Percentiles rank a stretch among this genome's conserved stretches.
These are phyloP conservation scores for Melanogrammus aeglefinus DNA, from an alignment of 2,797 vertebrate genomes.

Conservation along the genomic window DNA sequence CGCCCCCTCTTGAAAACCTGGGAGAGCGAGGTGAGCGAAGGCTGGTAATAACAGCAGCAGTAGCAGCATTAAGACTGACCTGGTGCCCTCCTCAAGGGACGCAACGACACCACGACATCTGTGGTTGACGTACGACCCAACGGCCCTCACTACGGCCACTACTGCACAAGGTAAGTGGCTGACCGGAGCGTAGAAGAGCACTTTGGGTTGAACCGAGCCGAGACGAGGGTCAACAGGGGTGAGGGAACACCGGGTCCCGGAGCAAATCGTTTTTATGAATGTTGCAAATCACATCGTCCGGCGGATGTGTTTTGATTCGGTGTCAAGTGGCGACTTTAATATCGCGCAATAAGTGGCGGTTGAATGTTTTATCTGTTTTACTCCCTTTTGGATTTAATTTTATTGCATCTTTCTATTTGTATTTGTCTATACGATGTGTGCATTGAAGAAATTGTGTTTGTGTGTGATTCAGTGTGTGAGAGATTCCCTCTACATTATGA, in stretches of 20 bases:
- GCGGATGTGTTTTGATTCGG: neutral
- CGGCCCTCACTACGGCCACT: neutral
- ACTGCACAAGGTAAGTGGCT: neutral
- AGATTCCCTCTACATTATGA: conserved; percentile 24
- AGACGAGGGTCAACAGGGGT: neutral
- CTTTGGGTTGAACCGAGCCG: neutral
- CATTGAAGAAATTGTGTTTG: neutral
- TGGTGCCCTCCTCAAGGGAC: neutral
- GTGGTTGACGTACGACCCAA: neutral
- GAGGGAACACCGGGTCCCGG: neutral
- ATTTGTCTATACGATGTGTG: neutral
- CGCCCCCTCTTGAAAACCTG: no score
- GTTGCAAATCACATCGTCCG: neutral
- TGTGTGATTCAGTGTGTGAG: neutral
- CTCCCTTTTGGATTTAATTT: neutral
- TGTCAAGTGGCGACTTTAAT: neutral
- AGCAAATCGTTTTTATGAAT: neutral
- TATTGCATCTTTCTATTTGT: neutral
- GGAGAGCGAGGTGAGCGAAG: no score
- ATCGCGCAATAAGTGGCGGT: no score
- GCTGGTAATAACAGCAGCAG: no score
- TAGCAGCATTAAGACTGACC: no score
- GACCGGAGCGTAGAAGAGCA: no score
- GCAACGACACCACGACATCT: neutral
- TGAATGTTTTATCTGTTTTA: no score